Conservation (phyloP, 92 coral and sea anemone genomes). For the Pocillopora grandis region DNA sequence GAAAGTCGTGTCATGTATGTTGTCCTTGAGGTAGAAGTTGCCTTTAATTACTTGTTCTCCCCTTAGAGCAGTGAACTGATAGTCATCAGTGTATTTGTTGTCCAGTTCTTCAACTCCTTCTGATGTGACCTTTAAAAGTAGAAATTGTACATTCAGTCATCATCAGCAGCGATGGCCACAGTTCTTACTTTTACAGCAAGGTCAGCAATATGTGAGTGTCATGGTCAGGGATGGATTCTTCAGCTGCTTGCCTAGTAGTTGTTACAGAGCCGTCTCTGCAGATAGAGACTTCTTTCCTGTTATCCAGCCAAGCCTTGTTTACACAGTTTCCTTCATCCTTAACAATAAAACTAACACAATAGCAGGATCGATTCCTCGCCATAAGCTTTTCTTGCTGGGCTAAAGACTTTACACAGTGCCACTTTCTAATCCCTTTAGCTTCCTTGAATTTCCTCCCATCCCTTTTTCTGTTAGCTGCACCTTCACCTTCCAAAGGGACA, state of each 20-base stretch:
- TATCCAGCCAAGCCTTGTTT: slow-evolving; percentile 51
- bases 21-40: slow-evolving; percentile 57
- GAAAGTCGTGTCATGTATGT: slow-evolving; percentile 60
- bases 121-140: slow-evolving; percentile 53
- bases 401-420: slow-evolving; percentile 2
- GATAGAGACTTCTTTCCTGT: slow-evolving; percentile 43
- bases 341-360: slow-evolving; percentile 44
- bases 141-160: slow-evolving; percentile 53
- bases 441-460: neutral
- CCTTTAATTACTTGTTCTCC: slow-evolving; percentile 54
- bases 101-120: slow-evolving; percentile 61
- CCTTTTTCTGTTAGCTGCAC: no score
- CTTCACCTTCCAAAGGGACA: no score
- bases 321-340: slow-evolving; percentile 52
- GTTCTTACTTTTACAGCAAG: slow-evolving; percentile 46
- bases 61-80: neutral
- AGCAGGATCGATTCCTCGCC: slow-evolving; percentile 42
- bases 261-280: slow-evolving; percentile 43
- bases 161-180: slow-evolving; percentile 60
- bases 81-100: slow-evolving; percentile 36
- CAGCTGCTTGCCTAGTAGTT: slow-evolving; percentile 56
- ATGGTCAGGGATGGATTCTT: slow-evolving; percentile 34
- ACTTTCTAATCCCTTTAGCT: neutral
- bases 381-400: slow-evolving; percentile 53
- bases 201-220: slow-evolving; percentile 53